Conservation (phyloP, 2,113 vertebrate genomes). For the Conger conger region DNA sequence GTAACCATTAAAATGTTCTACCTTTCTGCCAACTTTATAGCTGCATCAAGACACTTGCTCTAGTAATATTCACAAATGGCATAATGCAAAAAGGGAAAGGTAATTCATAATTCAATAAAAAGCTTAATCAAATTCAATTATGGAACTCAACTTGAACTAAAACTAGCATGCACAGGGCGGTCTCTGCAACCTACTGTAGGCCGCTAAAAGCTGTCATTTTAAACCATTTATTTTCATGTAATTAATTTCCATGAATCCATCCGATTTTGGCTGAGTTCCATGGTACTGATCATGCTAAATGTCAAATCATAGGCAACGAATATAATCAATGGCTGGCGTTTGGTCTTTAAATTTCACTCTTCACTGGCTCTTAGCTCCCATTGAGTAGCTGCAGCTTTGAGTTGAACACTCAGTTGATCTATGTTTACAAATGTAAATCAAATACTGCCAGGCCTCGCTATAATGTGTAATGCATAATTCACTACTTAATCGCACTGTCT, state of each 20-base stretch:
- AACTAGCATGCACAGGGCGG: too few species aligned
- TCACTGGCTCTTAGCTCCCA: neutral
- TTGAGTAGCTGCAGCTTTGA: neutral
- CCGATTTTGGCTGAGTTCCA: too few species aligned
- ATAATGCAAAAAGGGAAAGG: too few species aligned
- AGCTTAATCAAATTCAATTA: too few species aligned
- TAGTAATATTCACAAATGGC: too few species aligned
- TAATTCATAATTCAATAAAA: too few species aligned
- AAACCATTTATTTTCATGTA: too few species aligned
- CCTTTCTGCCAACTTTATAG: neutral
- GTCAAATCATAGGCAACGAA: neutral
- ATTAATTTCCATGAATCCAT: too few species aligned
- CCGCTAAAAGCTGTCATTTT: too few species aligned
- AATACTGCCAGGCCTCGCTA: neutral
- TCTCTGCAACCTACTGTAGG: too few species aligned
- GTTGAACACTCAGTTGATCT: neutral
- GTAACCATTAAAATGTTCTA: neutral
- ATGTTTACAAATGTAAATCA: neutral
- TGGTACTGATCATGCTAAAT: too few species aligned
- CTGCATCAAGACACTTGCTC: neutral
- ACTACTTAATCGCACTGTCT: neutral
- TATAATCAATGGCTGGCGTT: neutral
- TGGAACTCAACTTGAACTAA: too few species aligned
- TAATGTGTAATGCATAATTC: neutral
- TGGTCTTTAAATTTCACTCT: neutral